Evolutionary conservation across 1,140 invertebrate genomes (phyloP).

Genomic region (Drosophila rufa): DNA sequence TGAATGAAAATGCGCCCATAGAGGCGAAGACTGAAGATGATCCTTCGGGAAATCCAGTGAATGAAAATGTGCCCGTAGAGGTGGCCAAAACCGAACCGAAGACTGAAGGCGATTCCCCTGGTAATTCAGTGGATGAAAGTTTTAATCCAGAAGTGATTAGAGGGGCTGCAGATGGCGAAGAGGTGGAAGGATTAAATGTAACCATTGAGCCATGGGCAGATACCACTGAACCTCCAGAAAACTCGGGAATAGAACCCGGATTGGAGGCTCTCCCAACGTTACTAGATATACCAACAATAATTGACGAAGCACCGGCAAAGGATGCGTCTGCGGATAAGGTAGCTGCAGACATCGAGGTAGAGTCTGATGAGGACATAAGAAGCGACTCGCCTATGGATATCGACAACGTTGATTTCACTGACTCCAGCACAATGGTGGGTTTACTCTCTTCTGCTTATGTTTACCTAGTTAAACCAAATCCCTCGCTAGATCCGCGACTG

Average conservation of each 20-base stretch:
- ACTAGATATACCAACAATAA: constrained; percentile 1
- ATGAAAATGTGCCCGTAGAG: constrained; percentile 1
- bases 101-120: too few relatives aligned
- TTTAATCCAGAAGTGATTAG: not conserved
- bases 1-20: too few relatives aligned
- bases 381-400: not conserved
- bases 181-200: not conserved
- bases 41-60: not conserved
- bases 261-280: too few relatives aligned
- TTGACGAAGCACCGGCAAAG: constrained; percentile 10
- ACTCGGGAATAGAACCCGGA: too few relatives aligned
- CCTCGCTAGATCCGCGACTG: constrained; percentile 64
- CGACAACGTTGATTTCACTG: not conserved
- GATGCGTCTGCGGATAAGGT: not conserved
- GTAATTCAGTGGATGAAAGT: too few relatives aligned
- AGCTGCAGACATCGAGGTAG: too few relatives aligned
- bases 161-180: not conserved
- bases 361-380: not conserved
- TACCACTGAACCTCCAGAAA: not conserved
- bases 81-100: not conserved
- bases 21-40: constrained; percentile 1
- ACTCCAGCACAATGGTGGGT: constrained; percentile 16
- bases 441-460: not conserved
- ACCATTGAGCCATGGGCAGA: not conserved
- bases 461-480: not conserved